A percentile compares a stretch with the other conserved stretches of the same genome.
Evolutionary conservation across 2,888 invertebrate genomes (phyloP).

Genomic region (Meandrusa payeni): DNA sequence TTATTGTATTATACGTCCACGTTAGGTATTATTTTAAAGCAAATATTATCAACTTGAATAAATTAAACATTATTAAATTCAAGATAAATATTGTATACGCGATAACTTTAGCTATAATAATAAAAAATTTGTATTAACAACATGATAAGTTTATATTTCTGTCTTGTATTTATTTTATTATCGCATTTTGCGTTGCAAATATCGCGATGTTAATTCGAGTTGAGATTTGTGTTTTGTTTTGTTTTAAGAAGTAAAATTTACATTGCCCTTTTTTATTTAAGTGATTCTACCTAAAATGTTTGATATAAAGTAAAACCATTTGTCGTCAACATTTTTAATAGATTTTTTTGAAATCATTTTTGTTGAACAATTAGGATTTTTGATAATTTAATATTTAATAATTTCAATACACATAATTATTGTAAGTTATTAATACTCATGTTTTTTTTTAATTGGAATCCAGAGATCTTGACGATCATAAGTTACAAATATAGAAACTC

Average conservation of each 20-base stretch:
- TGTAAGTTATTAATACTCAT: too few relatives aligned
- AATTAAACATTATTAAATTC: conserved; percentile 58
- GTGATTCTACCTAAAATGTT: too few relatives aligned
- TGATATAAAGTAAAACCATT: too few relatives aligned
- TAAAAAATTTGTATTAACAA: conserved; percentile 47
- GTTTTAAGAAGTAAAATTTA: background rate
- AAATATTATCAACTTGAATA: conserved; percentile 41
- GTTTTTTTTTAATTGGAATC: too few relatives aligned
- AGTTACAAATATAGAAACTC: too few relatives aligned
- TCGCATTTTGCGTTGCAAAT: conserved; percentile 25
- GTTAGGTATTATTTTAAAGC: conserved; percentile 30
- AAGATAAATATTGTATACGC: conserved; percentile 62
- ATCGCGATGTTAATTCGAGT: too few relatives aligned
- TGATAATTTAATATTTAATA: too few relatives aligned
- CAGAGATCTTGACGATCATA: too few relatives aligned
- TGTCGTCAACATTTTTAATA: too few relatives aligned
- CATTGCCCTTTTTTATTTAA: background rate
- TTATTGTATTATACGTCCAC: conserved; percentile 14
- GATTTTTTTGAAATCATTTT: background rate
- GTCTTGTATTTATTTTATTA: conserved; percentile 34
- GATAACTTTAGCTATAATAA: conserved; percentile 62
- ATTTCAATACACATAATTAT: too few relatives aligned
- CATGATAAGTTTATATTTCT: conserved; percentile 48
- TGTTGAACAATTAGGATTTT: too few relatives aligned
- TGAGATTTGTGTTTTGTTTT: background rate